Conservation (phyloP, 2,888 invertebrate genomes). For the Pherbina coryleti region DNA sequence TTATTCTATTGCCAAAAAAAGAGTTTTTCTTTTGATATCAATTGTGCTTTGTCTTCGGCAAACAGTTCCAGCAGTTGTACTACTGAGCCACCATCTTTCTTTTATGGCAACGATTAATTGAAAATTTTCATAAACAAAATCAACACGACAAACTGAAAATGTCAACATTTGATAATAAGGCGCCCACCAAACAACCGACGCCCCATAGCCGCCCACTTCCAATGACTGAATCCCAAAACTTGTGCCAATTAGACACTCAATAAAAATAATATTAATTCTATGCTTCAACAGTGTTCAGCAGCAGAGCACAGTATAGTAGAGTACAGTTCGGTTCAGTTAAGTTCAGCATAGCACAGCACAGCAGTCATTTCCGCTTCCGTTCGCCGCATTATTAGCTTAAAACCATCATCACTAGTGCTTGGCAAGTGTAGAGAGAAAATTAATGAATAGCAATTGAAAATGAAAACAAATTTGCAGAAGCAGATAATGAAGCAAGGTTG, state of each 20-base stretch:
- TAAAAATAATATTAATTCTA: conserved; percentile 31
- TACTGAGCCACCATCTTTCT: background rate
- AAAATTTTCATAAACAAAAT: conserved; percentile 18
- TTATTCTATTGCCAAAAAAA: too few species aligned
- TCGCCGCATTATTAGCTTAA: conserved; percentile 21
- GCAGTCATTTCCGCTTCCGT: conserved; percentile 16
- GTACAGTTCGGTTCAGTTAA: background rate
- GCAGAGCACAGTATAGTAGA: background rate
- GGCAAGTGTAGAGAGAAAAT: conserved; percentile 16
- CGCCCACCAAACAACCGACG: too few species aligned
- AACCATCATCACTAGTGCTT: background rate
- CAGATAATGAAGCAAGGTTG: conserved; percentile 24
- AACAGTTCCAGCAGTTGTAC: too few species aligned
- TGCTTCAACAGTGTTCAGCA: background rate
- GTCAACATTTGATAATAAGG: background rate
- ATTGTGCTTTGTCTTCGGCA: too few species aligned
- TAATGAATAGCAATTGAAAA: conserved; percentile 34
- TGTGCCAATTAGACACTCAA: conserved; percentile 36
- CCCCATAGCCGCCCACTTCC: too few species aligned
- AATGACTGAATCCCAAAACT: conserved; percentile 6
- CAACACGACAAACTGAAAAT: background rate
- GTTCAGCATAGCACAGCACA: background rate
- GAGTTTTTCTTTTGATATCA: too few species aligned
- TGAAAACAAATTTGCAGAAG: conserved; percentile 29
- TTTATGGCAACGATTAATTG: background rate